Evolutionary conservation across 2,888 invertebrate genomes (phyloP), one percentile per base, ranked within the genome.

Genomic region (Brachyptera risi): DNA sequence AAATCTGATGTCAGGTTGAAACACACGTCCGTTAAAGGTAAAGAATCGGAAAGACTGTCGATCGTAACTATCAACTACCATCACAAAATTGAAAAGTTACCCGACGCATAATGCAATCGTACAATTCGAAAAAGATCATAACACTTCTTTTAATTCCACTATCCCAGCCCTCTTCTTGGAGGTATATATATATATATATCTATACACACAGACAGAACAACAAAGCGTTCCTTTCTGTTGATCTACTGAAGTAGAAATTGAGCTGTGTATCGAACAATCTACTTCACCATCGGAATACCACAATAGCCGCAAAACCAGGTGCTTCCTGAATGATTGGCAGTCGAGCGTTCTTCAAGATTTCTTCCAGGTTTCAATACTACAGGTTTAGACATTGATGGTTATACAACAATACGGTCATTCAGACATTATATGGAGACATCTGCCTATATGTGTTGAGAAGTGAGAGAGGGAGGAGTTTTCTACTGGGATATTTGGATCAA

Each of bases 381-480:
- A 49, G n/a, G n/a, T n/a, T n/a, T n/a, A n/a, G n/a, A n/a, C 27
- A 51, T 31, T 51, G 3, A 17, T 15, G n/a, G 49, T n/a, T 2
- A 51, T 51, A 19, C 51, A 37, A 54, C n/a, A 24, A 21, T 37
- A 21, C 19, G 11, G 35, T 54, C 54, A 54, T 2, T 15, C 35
- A 21, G 35, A 54, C 35, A 54, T 35, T 35, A 54, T n/a, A n/a
- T 54, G 54, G 54, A 35, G 54, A 54, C 54, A 54, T 54, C 54
- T 54, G 54, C 54, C 35, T 23, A 11, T n/a, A n/a, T 27, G 50
- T 26, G 24, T 9, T 27, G 50, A 51, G 27, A 27, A 51, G 27
- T 49, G 49, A 24, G 24, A 49, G n/a, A n/a, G 21, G 24, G 49
- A 35, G 21, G 21, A 31, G 31, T 31, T 17, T 47, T 51, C 31